phyloP scores from a whole-genome alignment of 2,113 vertebrate species.

The Malurus melanocephalus region DNA sequence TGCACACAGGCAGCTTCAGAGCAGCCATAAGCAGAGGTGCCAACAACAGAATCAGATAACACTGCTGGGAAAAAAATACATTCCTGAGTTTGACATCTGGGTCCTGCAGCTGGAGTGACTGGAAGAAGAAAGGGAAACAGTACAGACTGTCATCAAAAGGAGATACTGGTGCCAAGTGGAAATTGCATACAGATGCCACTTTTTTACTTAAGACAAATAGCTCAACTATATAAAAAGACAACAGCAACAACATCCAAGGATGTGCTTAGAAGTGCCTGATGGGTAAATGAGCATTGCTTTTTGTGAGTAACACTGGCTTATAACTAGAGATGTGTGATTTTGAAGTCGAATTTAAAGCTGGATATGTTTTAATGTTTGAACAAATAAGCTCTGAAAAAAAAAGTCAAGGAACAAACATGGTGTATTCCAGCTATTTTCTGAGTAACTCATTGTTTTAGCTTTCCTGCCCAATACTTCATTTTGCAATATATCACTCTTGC shows the following conservation, averaged over 20 bases:
- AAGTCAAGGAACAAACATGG: neutral
- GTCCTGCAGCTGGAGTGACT: constrained; percentile 76
- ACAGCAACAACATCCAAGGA: constrained; percentile 54
- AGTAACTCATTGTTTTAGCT: constrained; percentile 17
- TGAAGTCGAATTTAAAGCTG: neutral
- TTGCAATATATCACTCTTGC: neutral
- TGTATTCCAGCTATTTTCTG: neutral
- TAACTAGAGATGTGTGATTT: constrained; percentile 12
- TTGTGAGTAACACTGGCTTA: neutral
- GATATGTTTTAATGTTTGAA: constrained; percentile 1
- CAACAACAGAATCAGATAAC: constrained; percentile 57
- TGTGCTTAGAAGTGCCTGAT: constrained; percentile 70
- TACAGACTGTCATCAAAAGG: constrained; percentile 74
- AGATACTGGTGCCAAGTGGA: constrained; percentile 74
- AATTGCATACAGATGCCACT: constrained; percentile 77
- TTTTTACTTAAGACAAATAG: constrained; percentile 69
- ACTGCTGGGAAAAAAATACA: constrained; percentile 53
- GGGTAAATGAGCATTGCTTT: constrained; percentile 46
- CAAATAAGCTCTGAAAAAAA: neutral
- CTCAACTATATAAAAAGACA: constrained; percentile 64
- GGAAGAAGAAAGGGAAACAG: constrained; percentile 69
- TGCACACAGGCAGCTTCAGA: constrained; percentile 46
- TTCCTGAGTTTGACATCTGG: constrained; percentile 73
- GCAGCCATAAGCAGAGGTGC: constrained; percentile 55
- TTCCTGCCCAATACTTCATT: neutral